Evolutionary conservation across 2,113 vertebrate species (phyloP).

Genomic region (Rutilus rutilus): DNA sequence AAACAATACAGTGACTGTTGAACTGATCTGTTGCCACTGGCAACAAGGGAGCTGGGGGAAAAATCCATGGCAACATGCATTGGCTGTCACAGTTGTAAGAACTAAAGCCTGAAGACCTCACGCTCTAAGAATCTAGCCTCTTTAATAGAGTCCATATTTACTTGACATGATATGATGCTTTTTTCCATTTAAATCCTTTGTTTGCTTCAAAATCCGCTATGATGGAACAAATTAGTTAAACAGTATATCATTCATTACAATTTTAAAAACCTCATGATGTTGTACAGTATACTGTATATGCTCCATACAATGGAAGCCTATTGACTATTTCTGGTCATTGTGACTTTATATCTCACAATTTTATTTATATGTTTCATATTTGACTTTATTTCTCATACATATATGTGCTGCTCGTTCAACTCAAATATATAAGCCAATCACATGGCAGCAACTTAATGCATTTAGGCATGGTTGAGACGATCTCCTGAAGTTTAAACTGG

Average conservation of each 20-base stretch:
- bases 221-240: background rate
- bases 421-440: no score
- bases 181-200: background rate
- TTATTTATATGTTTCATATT: background rate
- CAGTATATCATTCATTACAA: background rate
- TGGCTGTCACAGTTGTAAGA: constrained; percentile 36
- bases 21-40: constrained; percentile 60
- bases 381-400: background rate
- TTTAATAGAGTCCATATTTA: constrained; percentile 25
- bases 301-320: no score
- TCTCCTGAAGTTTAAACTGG: no score
- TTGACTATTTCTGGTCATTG: background rate
- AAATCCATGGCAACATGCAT: constrained; percentile 60
- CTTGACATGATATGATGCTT: constrained; percentile 10
- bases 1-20: constrained; percentile 53
- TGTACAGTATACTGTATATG: background rate
- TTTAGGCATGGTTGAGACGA: no score
- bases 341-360: background rate
- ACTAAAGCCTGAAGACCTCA: constrained; percentile 11
- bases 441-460: no score
- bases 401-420: no score
- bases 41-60: constrained; percentile 59
- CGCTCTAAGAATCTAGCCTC: constrained; percentile 9
- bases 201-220: background rate
- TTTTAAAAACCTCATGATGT: background rate